Evolutionary conservation across 1,140 invertebrate species (phyloP), one percentile per base, ranked within the genome.

Genomic region (Caerostris darwini): DNA sequence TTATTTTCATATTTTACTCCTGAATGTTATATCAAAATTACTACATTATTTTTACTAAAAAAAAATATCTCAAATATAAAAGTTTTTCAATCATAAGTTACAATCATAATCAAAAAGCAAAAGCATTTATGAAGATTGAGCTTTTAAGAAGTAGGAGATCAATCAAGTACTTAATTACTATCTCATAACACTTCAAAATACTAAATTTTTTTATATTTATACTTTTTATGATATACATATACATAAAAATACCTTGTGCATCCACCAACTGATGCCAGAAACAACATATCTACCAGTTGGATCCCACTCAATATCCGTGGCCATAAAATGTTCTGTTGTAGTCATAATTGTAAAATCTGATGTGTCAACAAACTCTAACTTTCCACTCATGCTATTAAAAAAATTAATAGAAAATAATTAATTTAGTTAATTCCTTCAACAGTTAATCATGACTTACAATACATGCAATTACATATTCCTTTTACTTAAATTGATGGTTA

Each of bases 271-370:
- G 8, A 99, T 99, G 7, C 97, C 98, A 1, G 99, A 99, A 17
- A 99, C 98, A 17, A 99, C 98, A 96, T 99, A 99, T 95, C 99
- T 97, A 19, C 99, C 99, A 57, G 99, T 99, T 7, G 99, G 99
- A 96, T 99, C 99, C 99, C 99, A 99, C 96, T 99, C 99, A 4
- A 99, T 98, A 95, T 99, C 99, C 0, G 98, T 99, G 95, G 98
- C 98, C 97, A 98, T 97, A 96, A 98, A 99, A 96, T 99, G 99
- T 96, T 99, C 99, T 1, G 97, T 97, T 3, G 97, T 97, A 95
- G 98, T 98, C 98, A 99, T 99, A 5, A 99, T 97, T 3, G 98
- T 98, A 96, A 99, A 99, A 96, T 99, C 98, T 95, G 98, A 97
- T 0, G 99, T 99, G 95, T 99, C 99, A 50, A 99, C 97, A 96